These are phyloP conservation scores for Laspeyria flexula DNA, from an alignment of 2,888 invertebrate genomes.

Conservation along the genomic window DNA sequence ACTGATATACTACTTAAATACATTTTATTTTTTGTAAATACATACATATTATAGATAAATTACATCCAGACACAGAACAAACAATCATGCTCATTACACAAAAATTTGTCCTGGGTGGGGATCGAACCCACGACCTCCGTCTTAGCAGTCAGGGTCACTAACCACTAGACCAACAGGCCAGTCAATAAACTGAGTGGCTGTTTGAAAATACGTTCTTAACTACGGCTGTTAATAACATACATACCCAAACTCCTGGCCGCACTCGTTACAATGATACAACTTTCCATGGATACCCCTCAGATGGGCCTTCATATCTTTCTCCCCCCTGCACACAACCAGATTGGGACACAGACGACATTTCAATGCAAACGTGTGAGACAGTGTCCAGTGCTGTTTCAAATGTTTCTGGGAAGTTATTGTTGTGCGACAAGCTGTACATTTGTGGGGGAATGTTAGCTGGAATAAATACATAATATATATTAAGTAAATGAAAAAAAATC, in stretches of 20 bases:
- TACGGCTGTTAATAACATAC: constrained; percentile 17
- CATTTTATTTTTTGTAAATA: too few relatives aligned
- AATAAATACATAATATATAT: not conserved
- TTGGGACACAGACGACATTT: constrained; percentile 49
- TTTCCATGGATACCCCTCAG: constrained; percentile 44
- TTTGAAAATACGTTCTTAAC: too few relatives aligned
- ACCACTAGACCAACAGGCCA: too few relatives aligned
- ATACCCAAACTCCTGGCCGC: constrained; percentile 48
- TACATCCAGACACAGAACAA: too few relatives aligned
- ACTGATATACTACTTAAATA: too few relatives aligned
- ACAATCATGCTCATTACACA: too few relatives aligned
- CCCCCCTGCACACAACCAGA: constrained; percentile 23
- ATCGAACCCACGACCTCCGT: too few relatives aligned
- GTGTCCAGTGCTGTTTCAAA: constrained; percentile 26
- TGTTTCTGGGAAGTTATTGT: constrained; percentile 5
- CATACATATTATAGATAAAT: too few relatives aligned
- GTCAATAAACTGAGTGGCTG: too few relatives aligned
- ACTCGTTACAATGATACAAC: constrained; percentile 50
- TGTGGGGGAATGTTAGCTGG: constrained; percentile 19
- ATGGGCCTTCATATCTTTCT: constrained; percentile 38
- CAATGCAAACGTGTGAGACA: constrained; percentile 21
- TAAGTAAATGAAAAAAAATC: not conserved
- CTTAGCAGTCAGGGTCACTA: too few relatives aligned
- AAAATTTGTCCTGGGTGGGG: too few relatives aligned
- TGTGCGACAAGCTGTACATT: constrained; percentile 17